Evolutionary conservation across 2,113 vertebrate species (phyloP), one percentile per base, ranked within the genome.

Genomic region (Dipodomys ordii): DNA sequence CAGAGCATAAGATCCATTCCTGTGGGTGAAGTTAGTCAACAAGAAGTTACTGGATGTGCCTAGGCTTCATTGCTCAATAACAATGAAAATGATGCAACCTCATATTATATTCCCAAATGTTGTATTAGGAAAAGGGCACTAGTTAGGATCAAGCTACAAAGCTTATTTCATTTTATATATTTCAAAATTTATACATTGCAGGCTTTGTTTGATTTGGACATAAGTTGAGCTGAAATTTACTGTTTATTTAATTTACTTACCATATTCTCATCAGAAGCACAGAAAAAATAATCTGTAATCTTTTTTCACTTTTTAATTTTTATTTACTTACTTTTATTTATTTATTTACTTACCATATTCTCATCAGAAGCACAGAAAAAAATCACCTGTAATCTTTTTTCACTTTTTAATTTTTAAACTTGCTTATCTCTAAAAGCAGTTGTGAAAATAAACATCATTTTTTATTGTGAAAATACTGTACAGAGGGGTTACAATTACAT

Each of bases 371-470:
- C 32, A 92, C 32, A 94, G 53, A 57, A 57, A 95, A 93, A 93
- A 57, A 27, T n/a, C 30, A 90, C 53, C n/a, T 67, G 12, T 76
- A 71, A 91, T 82, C 22, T 85, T 94, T 39, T 39, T 72, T 95
- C 32, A n/a, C 64, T 28, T 94, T 39, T 96, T 95, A 91, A 85
- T 77, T 95, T 95, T 3, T 60, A 94, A 92, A 78, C 65, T 60
- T 78, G 64, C 84, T 95, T 92, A 57, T 68, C 82, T 96, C 76
- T 32, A 91, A 91, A 93, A 95, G 35, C n/a, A 69, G 65, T 88
- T 39, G 80, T 91, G 72, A 89, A 95, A 96, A 94, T 91, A 77
- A 94, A 96, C 92, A 85, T 60, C 39, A 83, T 69, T 88, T 46
- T 95, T 49, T 39, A 39, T 39, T 39, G 39, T 39, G 39, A 39